Percentiles rank a stretch among this genome's conserved stretches.
phyloP scores from a whole-genome alignment of 2,888 invertebrate genomes.

The Polia nebulosa region DNA sequence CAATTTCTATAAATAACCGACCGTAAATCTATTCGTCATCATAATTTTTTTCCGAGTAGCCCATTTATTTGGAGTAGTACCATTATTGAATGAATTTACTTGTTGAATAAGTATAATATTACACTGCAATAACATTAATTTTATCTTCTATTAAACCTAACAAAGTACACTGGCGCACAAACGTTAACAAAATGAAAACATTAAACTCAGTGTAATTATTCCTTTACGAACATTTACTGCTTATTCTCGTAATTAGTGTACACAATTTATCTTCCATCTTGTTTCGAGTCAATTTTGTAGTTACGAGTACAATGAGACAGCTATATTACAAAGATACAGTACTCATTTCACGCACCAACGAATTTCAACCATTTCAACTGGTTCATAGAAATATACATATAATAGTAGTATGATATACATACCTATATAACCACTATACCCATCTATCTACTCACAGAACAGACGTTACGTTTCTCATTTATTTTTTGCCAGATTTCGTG shows the following conservation, averaged over 20 bases:
- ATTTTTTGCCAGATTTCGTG: conserved; percentile 43
- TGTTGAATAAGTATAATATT: not conserved
- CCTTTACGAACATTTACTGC: conserved; percentile 35
- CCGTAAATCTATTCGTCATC: too few species aligned
- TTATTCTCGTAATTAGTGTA: conserved; percentile 40
- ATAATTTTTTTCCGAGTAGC: too few species aligned
- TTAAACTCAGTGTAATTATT: conserved; percentile 24
- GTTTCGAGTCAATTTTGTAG: conserved; percentile 25
- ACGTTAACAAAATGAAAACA: conserved; percentile 29
- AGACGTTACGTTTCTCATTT: conserved; percentile 31
- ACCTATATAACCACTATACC: conserved; percentile 6
- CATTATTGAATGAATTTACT: too few species aligned
- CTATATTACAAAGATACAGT: conserved; percentile 18
- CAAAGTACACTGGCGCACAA: conserved; percentile 15
- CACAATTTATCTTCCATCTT: conserved; percentile 36
- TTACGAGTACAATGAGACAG: conserved; percentile 32
- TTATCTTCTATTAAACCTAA: not conserved
- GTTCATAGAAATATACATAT: conserved; percentile 15
- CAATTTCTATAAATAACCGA: not conserved
- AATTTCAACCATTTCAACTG: conserved; percentile 12
- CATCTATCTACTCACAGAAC: not conserved
- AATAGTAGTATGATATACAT: not conserved
- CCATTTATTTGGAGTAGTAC: too few species aligned
- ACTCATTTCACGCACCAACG: conserved; percentile 50
- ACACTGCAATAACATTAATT: not conserved